Base-by-base conservation (phyloP, 2,888 invertebrate species). In the Tricholauxania praeusta region DNA sequence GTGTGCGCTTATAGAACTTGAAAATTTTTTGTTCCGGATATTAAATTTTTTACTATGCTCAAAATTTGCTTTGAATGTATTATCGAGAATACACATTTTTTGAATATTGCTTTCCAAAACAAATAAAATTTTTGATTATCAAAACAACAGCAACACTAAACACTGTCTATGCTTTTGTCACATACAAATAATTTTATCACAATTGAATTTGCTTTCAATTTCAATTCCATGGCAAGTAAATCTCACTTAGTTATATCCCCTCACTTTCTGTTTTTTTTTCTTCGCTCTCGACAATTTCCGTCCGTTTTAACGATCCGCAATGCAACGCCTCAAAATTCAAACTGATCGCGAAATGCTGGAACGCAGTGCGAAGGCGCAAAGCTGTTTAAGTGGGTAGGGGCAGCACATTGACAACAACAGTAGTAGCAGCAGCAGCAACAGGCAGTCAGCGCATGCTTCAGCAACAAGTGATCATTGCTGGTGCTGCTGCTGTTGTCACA, bases 301-400 rank as follows among this genome's bases (percentile, higher is more conserved):
- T 77, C 75, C 80, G 79, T 66, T 75, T 17, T 57, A 39, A 52
- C 74, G 81, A 79, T 79, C 82, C 76, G 78, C 77, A 79, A 71
- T 80, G 79, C 80, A 80, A 73, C 75, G 77, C 77, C 78, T 79
- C 79, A 77, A 76, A 79, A 79, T 65, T 73, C 65, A 73, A 77
- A 79, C 78, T 80, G 72, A 79, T 76, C 73, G 75, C 67, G 67
- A 67, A 70, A 71, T 57, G 71, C 57, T 52, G 52, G 72, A 62
- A 62, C 71, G 57, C 72, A 71, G 76, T 74, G 72, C 77, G 63
- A 70, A 51, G 60, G 52, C 51, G 39, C 68, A 28, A 68, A 69
- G 60, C 49, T 17, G n/a, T 60, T 39, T 17, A n/a, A 67, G 67
- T 57, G 48, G 47, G 28, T 22, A 67, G 49, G 28, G 49, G 28